phyloP scores from a whole-genome alignment of 2,888 invertebrate genomes.

The Azorinus chamasolen region DNA sequence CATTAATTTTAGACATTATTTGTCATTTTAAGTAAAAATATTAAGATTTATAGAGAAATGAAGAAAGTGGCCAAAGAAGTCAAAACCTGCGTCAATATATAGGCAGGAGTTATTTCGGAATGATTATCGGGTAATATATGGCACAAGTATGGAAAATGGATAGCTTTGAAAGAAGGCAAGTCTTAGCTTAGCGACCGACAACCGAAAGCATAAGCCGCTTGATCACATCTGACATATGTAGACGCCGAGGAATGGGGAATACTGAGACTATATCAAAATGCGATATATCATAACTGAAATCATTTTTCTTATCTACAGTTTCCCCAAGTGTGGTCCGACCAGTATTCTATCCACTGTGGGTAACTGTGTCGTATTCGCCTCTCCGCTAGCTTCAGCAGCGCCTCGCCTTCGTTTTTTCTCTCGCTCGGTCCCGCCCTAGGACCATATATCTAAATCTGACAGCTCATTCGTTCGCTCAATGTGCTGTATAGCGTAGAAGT shows the following conservation, averaged over 20 bases:
- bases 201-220: constrained; percentile 15
- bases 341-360: constrained; percentile 8
- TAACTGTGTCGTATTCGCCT: constrained; percentile 23
- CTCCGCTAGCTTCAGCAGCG: background rate
- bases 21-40: too few species aligned
- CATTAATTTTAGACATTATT: too few species aligned
- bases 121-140: too few species aligned
- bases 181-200: too few species aligned
- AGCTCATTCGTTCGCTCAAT: constrained; percentile 79
- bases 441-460: constrained; percentile 71
- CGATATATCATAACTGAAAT: constrained; percentile 66
- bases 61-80: too few species aligned
- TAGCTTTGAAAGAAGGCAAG: too few species aligned
- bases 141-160: too few species aligned
- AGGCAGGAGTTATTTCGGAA: too few species aligned
- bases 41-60: too few species aligned
- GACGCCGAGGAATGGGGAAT: constrained; percentile 31
- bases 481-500: constrained; percentile 45
- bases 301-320: constrained; percentile 62
- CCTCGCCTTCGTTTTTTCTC: background rate
- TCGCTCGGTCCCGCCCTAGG: constrained; percentile 50
- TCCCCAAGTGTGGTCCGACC: constrained; percentile 64
- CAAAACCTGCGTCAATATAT: too few species aligned
- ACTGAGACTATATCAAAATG: constrained; percentile 56
- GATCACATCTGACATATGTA: constrained; percentile 21